These are phyloP conservation scores for Sarcophaga peregrina DNA, from an alignment of 1,140 invertebrate genomes.

Conservation along the genomic window DNA sequence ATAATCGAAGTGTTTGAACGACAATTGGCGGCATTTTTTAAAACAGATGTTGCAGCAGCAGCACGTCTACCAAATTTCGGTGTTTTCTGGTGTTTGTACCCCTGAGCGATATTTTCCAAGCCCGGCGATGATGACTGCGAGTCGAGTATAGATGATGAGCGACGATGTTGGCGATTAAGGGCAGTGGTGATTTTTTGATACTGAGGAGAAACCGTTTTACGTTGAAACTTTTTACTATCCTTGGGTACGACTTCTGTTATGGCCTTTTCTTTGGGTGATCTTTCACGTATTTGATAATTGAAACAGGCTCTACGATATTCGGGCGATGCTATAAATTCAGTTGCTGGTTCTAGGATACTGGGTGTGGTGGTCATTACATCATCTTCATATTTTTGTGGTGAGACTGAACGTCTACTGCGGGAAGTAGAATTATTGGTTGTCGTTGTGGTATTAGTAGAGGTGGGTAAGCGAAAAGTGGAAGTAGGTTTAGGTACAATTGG, in stretches of 20 bases:
- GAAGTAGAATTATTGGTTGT: conserved; percentile 17
- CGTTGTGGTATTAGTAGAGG: conserved; percentile 28
- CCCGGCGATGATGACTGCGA: conserved; percentile 27
- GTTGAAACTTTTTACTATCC: conserved; percentile 7
- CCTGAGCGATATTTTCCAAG: conserved; percentile 53
- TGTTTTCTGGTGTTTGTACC: conserved; percentile 49
- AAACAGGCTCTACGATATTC: conserved; percentile 61
- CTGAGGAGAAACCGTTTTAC: conserved; percentile 2
- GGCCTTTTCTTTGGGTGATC: conserved; percentile 44
- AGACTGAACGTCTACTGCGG: conserved; percentile 36
- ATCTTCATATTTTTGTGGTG: conserved; percentile 24
- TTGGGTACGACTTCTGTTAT: background rate
- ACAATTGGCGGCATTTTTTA: conserved; percentile 56
- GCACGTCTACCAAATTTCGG: conserved; percentile 58
- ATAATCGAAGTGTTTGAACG: conserved; percentile 60
- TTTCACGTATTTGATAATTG: conserved; percentile 60
- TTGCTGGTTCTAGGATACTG: conserved; percentile 25
- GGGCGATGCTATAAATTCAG: conserved; percentile 56
- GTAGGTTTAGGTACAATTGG: conserved; percentile 61
- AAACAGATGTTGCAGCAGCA: conserved; percentile 47
- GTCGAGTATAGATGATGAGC: conserved; percentile 34
- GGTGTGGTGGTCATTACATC: background rate
- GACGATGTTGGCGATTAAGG: conserved; percentile 48
- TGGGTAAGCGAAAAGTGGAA: conserved; percentile 61
- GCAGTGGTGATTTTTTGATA: conserved; percentile 47